phyloP scores from a whole-genome alignment of 2,797 vertebrate genomes.

The Sebastes jordani region DNA sequence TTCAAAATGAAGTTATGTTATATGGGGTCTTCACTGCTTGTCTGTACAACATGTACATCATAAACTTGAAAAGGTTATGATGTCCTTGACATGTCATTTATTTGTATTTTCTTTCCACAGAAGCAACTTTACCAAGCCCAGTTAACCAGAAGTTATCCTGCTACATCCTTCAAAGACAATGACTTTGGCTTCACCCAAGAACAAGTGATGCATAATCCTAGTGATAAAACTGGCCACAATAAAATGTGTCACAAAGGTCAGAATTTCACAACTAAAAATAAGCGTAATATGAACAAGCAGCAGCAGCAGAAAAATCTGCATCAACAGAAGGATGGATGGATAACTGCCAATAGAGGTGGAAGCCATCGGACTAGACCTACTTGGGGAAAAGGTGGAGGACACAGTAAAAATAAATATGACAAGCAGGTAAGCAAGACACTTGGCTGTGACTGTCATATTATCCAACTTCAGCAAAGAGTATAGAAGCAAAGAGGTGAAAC shows the following conservation, averaged over 20 bases:
- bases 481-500: too few relatives aligned
- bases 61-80: neutral
- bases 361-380: neutral
- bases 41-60: neutral
- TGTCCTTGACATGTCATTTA: neutral
- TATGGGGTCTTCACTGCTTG: neutral
- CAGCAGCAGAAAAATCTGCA: neutral
- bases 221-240: neutral
- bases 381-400: neutral
- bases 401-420: neutral
- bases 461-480: neutral
- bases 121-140: conserved; percentile 15
- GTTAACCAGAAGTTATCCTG: neutral
- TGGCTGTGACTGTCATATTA: neutral
- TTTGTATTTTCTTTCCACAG: conserved; percentile 26
- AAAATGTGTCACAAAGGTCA: neutral
- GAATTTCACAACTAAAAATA: neutral
- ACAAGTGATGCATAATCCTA: neutral
- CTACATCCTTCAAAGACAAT: neutral
- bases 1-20: neutral
- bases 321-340: neutral
- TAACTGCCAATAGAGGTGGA: neutral
- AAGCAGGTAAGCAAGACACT: conserved; percentile 25
- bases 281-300: neutral
- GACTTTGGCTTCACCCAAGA: neutral